These are phyloP conservation scores for Polia nebulosa DNA, from an alignment of 2,888 invertebrate genomes.

Conservation along the genomic window DNA sequence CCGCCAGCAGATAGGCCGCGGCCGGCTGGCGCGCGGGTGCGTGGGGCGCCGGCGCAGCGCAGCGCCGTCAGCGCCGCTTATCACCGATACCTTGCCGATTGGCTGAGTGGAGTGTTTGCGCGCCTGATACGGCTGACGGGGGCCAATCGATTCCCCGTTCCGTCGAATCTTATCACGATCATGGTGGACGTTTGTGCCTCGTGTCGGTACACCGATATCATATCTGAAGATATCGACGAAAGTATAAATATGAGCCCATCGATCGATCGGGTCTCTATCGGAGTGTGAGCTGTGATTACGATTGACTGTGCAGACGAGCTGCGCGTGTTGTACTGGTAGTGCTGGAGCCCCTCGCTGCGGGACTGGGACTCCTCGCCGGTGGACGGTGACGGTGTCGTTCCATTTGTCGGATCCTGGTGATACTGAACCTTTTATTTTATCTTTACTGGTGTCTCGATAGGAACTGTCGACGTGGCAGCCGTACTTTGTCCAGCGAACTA, in stretches of 20 bases:
- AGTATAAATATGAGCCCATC: slow-evolving; percentile 91
- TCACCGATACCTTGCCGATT: slow-evolving; percentile 84
- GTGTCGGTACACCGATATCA: slow-evolving; percentile 87
- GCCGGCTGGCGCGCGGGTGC: slow-evolving; percentile 56
- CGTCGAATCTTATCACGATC: slow-evolving; percentile 88
- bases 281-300: slow-evolving; percentile 85
- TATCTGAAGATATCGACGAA: slow-evolving; percentile 90
- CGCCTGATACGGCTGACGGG: slow-evolving; percentile 81
- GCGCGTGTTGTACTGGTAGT: slow-evolving; percentile 73
- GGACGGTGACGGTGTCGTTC: slow-evolving; percentile 64
- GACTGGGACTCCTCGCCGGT: slow-evolving; percentile 24
- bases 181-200: slow-evolving; percentile 88
- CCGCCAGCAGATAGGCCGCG: slow-evolving; percentile 80
- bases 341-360: slow-evolving; percentile 60
- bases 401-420: slow-evolving; percentile 51
- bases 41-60: slow-evolving; percentile 66
- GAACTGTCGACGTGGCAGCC: slow-evolving; percentile 62
- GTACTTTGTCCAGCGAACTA: slow-evolving; percentile 20
- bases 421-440: slow-evolving; percentile 36
- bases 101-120: slow-evolving; percentile 89
- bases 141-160: slow-evolving; percentile 88
- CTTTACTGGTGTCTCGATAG: slow-evolving; percentile 10
- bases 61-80: slow-evolving; percentile 74
- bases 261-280: slow-evolving; percentile 90
- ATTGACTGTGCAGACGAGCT: slow-evolving; percentile 75